phyloP scores from a whole-genome alignment of 1,140 invertebrate genomes.

The Drosophila prosaltans region DNA sequence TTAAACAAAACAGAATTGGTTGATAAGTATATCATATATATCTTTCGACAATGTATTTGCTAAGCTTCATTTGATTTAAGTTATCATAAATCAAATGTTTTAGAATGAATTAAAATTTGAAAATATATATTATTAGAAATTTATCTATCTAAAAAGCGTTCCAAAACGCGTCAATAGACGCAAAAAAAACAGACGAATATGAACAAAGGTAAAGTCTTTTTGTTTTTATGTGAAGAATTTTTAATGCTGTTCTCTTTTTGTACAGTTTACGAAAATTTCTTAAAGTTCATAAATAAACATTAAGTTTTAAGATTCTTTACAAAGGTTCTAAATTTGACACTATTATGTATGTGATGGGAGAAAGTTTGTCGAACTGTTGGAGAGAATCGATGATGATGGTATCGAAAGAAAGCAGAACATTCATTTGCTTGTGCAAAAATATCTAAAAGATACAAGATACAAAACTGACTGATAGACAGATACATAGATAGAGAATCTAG shows the following conservation, averaged over 20 bases:
- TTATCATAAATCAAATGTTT: too few relatives aligned
- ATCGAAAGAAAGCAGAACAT: slow-evolving; percentile 28
- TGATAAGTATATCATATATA: too few relatives aligned
- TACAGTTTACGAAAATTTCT: slow-evolving; percentile 10
- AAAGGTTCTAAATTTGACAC: slow-evolving; percentile 7
- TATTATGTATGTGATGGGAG: background rate
- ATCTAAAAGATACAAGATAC: background rate
- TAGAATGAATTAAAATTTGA: too few relatives aligned
- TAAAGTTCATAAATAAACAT: slow-evolving; percentile 1
- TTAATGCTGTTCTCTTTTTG: background rate
- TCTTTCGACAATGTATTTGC: too few relatives aligned
- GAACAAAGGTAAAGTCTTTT: background rate
- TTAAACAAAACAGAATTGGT: too few relatives aligned
- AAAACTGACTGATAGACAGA: background rate
- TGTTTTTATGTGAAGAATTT: background rate
- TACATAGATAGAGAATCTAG: background rate
- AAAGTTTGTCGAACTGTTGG: slow-evolving; percentile 5
- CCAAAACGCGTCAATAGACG: background rate
- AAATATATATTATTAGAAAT: background rate
- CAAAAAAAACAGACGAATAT: background rate
- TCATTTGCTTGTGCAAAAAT: slow-evolving; percentile 2
- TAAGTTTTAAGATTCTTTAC: background rate
- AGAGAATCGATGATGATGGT: background rate
- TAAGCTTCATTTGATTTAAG: too few relatives aligned
- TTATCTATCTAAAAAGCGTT: background rate